Evolutionary conservation across 2,888 invertebrate species (phyloP), one percentile per base, ranked within the genome.

Genomic region (Calephelis perditalis): DNA sequence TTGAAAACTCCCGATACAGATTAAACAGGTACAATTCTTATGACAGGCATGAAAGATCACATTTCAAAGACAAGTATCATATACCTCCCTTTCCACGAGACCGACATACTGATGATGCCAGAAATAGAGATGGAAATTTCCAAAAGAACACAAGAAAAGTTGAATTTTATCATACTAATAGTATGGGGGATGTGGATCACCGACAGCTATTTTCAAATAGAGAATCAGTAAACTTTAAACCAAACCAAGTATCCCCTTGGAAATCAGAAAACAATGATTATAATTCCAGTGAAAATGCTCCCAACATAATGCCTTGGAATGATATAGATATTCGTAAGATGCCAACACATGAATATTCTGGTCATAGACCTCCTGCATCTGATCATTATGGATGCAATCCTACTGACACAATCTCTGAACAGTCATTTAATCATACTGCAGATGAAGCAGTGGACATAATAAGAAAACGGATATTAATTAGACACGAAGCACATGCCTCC

Each of bases 381-480:
- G 89, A 89, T 66, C 85, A 90, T 66, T 90, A 88, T 71, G 83
- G 78, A 26, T 74, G 78, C 3, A 83, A 78, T 60, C 72, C 82
- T 56, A 75, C 76, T 7, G 59, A 63, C 49, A 71, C 82, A 15
- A 71, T 73, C 2, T 75, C 75, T 58, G 85, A 83, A 63, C 85
- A 86, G 64, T 77, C 81, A 55, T 90, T 86, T 67, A 87, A 81
- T 62, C 72, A 82, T 12, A 88, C 90, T 49, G 81, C 89, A 36
- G 84, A 86, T 73, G 90, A 89, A 63, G 90, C 90, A 54, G 90
- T 90, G 49, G 82, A 89, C 69, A 84, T 90, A 63, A 75, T 90
- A 5, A 77, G 88, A 56, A 85, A 78, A 69, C 71, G 81, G 58
- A 68, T 90, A 36, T 67, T 82, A 63, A 84, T 80, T 69, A 78